phyloP scores from a whole-genome alignment of 2,888 invertebrate genomes.

The Cantharis lateralis region DNA sequence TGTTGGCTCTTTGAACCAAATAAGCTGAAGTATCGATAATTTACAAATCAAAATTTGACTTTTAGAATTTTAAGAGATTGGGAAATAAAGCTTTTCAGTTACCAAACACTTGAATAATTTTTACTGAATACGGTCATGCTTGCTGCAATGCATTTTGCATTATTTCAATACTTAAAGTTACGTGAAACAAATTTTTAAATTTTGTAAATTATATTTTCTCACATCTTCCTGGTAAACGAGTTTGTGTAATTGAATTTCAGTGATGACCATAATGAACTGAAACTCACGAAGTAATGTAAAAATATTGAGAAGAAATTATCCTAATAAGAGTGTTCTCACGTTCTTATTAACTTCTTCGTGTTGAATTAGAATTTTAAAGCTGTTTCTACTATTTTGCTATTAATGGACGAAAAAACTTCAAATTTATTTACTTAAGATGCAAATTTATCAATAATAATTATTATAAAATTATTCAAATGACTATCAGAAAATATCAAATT shows the following conservation, averaged over 20 bases:
- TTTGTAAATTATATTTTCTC: neutral
- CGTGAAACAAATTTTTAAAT: neutral
- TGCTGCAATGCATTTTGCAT: neutral
- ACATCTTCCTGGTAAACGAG: neutral
- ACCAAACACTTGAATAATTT: neutral
- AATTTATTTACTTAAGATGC: neutral
- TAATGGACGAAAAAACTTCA: neutral
- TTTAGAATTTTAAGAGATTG: neutral
- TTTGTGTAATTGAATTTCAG: neutral
- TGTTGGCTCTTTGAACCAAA: neutral
- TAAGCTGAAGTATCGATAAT: neutral
- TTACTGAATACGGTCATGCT: neutral
- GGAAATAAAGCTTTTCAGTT: neutral
- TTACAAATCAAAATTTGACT: neutral
- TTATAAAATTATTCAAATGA: neutral
- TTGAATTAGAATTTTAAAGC: neutral
- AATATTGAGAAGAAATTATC: neutral
- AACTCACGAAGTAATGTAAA: neutral
- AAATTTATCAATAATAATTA: neutral
- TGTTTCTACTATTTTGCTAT: neutral
- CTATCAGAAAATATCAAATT: too few relatives aligned
- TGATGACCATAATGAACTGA: neutral
- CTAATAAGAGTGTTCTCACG: neutral
- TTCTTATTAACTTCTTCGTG: neutral
- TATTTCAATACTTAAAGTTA: neutral